Percentiles rank a stretch among this genome's conserved stretches.
These are phyloP conservation scores for Lamellibrachia luymesi DNA, from an alignment of 1,140 invertebrate genomes.

Conservation along the genomic window DNA sequence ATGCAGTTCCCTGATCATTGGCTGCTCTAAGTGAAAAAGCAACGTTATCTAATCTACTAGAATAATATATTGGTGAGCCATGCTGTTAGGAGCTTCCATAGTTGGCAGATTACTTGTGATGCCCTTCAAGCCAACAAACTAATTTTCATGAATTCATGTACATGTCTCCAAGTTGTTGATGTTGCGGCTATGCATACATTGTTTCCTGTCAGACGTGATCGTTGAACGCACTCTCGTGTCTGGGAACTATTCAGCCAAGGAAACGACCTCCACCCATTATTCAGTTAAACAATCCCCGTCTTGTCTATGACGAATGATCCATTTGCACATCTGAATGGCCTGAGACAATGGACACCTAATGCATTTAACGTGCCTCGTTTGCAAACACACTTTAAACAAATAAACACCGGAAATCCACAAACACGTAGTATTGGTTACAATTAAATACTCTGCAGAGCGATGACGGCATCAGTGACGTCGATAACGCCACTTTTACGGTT, in stretches of 20 bases:
- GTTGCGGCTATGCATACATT: background rate
- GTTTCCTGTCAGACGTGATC: background rate
- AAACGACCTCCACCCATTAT: background rate
- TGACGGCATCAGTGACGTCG: background rate
- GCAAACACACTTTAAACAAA: background rate
- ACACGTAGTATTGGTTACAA: background rate
- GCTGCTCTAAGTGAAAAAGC: too few species aligned
- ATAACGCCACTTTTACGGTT: background rate
- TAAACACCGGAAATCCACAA: background rate
- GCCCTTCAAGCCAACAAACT: too few species aligned
- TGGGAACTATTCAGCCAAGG: background rate
- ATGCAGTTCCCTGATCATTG: too few species aligned
- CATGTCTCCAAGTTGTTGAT: background rate
- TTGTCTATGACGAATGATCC: background rate
- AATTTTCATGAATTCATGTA: background rate
- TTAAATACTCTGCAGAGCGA: background rate
- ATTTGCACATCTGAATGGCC: background rate
- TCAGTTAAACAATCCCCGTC: background rate
- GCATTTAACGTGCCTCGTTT: background rate
- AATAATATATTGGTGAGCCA: background rate
- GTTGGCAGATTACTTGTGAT: too few species aligned
- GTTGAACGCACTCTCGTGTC: background rate
- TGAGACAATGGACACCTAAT: background rate
- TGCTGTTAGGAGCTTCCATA: background rate
- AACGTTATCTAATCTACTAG: too few species aligned